A percentile compares a stretch with the other conserved stretches of the same genome.
Evolutionary conservation across 2,888 invertebrate species (phyloP).

Genomic region (Nemotelus pantherinus): DNA sequence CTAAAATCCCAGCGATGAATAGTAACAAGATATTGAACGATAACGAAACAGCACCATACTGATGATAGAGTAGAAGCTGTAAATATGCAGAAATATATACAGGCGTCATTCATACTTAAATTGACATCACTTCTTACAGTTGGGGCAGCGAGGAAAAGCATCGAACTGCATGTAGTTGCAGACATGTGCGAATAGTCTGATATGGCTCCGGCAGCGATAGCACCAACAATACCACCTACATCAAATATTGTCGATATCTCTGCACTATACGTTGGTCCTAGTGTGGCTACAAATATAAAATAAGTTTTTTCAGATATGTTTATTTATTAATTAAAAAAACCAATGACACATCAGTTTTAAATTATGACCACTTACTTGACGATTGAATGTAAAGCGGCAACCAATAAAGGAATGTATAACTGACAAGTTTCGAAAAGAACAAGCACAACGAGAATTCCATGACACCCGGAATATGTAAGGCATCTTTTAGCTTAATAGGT

Average conservation of each 20-base stretch:
- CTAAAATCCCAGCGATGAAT: constrained; percentile 80
- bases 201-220: constrained; percentile 85
- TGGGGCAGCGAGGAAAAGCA: constrained; percentile 84
- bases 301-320: no score
- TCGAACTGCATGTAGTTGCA: constrained; percentile 85
- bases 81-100: constrained; percentile 53
- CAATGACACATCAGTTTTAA: neutral
- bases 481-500: constrained; percentile 65
- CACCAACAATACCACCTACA: constrained; percentile 90
- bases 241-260: constrained; percentile 85
- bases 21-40: constrained; percentile 74
- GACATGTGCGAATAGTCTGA: constrained; percentile 86
- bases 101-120: neutral
- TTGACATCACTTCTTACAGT: constrained; percentile 68
- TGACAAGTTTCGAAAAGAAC: constrained; percentile 96
- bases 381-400: constrained; percentile 88
- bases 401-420: constrained; percentile 98
- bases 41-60: constrained; percentile 73
- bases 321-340: constrained; percentile 42
- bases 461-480: constrained; percentile 90
- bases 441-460: constrained; percentile 91
- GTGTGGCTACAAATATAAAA: constrained; percentile 68
- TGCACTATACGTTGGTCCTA: constrained; percentile 76
- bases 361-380: constrained; percentile 74
- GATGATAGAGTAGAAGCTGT: constrained; percentile 83